These are phyloP conservation scores for Montipora capitata DNA, from an alignment of 92 coral and sea anemone species.

Conservation along the genomic window DNA sequence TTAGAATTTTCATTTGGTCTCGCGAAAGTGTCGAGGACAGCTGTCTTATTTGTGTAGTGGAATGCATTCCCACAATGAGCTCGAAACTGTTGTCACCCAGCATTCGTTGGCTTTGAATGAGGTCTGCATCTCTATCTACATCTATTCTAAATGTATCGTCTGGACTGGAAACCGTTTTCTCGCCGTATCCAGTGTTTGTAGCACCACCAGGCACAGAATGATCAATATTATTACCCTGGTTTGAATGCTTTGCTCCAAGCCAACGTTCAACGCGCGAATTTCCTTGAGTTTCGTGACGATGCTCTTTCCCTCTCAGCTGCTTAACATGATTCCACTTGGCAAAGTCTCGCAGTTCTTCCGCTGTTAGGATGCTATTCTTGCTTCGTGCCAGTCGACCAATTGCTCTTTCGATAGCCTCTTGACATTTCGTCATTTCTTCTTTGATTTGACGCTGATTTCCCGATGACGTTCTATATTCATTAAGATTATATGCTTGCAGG, in stretches of 20 bases:
- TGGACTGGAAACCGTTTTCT: slow-evolving; percentile 28
- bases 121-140: slow-evolving; percentile 86
- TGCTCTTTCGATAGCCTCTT: slow-evolving; percentile 71
- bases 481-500: slow-evolving; percentile 73
- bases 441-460: slow-evolving; percentile 68
- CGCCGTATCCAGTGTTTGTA: not conserved
- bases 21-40: slow-evolving; percentile 9
- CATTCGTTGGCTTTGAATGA: slow-evolving; percentile 73
- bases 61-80: slow-evolving; percentile 6
- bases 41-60: not conserved
- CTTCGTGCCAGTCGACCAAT: slow-evolving; percentile 35
- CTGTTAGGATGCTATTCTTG: slow-evolving; percentile 48
- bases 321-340: slow-evolving; percentile 32
- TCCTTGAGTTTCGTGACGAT: slow-evolving; percentile 29
- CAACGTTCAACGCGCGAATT: slow-evolving; percentile 60
- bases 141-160: slow-evolving; percentile 59
- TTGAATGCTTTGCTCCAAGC: slow-evolving; percentile 47
- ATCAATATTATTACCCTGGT: not conserved
- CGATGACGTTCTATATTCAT: slow-evolving; percentile 62
- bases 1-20: slow-evolving; percentile 54
- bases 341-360: slow-evolving; percentile 28
- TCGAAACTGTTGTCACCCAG: slow-evolving; percentile 75
- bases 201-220: not conserved
- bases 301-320: slow-evolving; percentile 50
- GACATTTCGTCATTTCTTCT: slow-evolving; percentile 61